Conservation (phyloP, 2,888 invertebrate species). For the Daptonema setosum region DNA sequence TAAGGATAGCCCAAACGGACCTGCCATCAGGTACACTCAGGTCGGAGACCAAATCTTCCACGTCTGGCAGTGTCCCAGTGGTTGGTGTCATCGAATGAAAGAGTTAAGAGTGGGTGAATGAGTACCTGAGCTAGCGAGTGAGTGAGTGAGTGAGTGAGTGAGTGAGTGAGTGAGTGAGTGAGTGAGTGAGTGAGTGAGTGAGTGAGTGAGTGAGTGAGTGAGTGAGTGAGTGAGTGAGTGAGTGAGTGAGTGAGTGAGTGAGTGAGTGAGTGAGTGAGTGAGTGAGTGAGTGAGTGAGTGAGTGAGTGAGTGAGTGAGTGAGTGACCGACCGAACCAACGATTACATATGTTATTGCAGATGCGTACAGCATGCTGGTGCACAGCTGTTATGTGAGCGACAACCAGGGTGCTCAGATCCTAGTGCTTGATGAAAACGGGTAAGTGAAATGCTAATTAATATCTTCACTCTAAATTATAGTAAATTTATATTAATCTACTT, state of each 20-base stretch:
- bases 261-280: too few relatives aligned
- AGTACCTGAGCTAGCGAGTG: too few relatives aligned
- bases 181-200: background rate
- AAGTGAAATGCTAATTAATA: too few relatives aligned
- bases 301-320: too few relatives aligned
- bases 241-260: too few relatives aligned
- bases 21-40: conserved; percentile 3
- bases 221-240: too few relatives aligned
- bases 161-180: background rate
- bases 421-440: conserved; percentile 8
- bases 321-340: too few relatives aligned
- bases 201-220: too few relatives aligned
- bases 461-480: too few relatives aligned
- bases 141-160: background rate
- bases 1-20: conserved; percentile 6
- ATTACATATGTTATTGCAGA: conserved; percentile 1
- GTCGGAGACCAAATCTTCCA: conserved; percentile 9
- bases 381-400: conserved; percentile 7
- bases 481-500: too few relatives aligned
- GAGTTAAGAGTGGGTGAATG: background rate
- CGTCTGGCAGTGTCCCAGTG: conserved; percentile 8
- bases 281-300: too few relatives aligned
- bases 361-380: conserved; percentile 9
- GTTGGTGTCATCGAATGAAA: too few relatives aligned
- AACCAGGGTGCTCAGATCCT: conserved; percentile 3